Base-by-base conservation (phyloP, 2,113 vertebrate species). In the Felis chaus region DNA sequence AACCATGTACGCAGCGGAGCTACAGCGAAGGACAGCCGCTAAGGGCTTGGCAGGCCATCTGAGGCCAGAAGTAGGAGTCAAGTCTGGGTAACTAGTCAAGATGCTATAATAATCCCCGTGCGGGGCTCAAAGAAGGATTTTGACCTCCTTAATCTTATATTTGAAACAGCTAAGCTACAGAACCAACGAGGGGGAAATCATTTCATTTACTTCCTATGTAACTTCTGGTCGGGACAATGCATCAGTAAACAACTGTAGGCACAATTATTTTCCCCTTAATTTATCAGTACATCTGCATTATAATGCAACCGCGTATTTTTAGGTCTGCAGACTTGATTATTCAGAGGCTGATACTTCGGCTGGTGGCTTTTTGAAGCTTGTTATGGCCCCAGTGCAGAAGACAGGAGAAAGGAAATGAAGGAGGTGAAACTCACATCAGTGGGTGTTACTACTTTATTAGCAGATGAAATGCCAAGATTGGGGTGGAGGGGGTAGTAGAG, bases 341-440 rank as follows among this genome's bases (percentile, higher is more conserved):
- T 93, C 93, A 66, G 36, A 95, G n/a, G 78, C 45, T 85, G 66
- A 81, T 91, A 71, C 41, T 73, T 65, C 4, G 4, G 80, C 55
- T 80, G 82, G 88, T 48, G 61, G 81, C 91, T 93, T 92, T 76
- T 61, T 96, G 71, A 90, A 94, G 18, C n/a, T 95, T 76, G 36
- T 91, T 53, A 61, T 33, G 86, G 71, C 61, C 69, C 81, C 45
- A 45, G 48, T 11, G 48, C 65, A 92, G 82, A 91, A 87, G 95
- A 87, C 45, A n/a, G 68, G 41, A 69, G 83, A 94, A 53, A 95
- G 92, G 95, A 97, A 96, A 97, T 63, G 93, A 95, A 97, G 31
- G 76, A 71, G 69, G 91, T 80, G 73, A 96, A 93, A 97, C 91
- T 97, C 88, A 41, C 87, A 93, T 94, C 95, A 89, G 80, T 36